A percentile compares a stretch with the other conserved stretches of the same genome.
Evolutionary conservation across 2,113 vertebrate species (phyloP).

Genomic region (Mustela nigripes): DNA sequence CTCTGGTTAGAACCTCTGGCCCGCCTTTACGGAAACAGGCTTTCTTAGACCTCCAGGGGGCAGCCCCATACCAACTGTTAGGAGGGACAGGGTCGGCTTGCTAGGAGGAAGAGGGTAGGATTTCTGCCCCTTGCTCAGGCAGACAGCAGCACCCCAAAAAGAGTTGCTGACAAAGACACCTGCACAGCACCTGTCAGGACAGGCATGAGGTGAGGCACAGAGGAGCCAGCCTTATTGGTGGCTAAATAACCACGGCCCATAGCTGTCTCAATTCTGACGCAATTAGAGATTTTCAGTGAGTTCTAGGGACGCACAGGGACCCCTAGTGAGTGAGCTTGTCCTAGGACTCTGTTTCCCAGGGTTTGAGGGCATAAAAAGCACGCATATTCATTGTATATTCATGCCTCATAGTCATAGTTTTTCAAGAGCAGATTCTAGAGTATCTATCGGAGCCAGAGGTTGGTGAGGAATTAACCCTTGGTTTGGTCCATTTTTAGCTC

Average conservation of each 20-base stretch:
- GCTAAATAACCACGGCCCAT: not conserved
- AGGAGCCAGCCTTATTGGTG: not conserved
- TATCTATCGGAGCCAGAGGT: not conserved
- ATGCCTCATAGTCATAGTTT: not conserved
- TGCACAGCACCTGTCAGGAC: not conserved
- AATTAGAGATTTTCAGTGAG: not conserved
- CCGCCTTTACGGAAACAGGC: not conserved
- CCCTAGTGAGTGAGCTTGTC: not conserved
- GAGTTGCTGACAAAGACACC: not conserved
- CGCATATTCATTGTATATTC: not conserved
- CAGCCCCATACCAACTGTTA: conserved; percentile 56
- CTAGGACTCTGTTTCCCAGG: not conserved
- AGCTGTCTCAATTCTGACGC: not conserved
- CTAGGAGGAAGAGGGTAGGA: not conserved
- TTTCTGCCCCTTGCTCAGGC: not conserved
- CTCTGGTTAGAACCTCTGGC: not conserved
- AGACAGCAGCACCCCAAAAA: not conserved
- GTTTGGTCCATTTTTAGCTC: not conserved
- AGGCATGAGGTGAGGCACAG: not conserved
- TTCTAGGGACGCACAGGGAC: not conserved
- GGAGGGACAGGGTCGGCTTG: not conserved
- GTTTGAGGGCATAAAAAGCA: not conserved
- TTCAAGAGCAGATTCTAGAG: not conserved
- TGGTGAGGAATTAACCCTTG: not conserved
- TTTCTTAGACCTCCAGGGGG: conserved; percentile 71